Evolutionary conservation across 2,113 vertebrate species (phyloP), one percentile per base, ranked within the genome.

Genomic region (Taurulus bubalis): DNA sequence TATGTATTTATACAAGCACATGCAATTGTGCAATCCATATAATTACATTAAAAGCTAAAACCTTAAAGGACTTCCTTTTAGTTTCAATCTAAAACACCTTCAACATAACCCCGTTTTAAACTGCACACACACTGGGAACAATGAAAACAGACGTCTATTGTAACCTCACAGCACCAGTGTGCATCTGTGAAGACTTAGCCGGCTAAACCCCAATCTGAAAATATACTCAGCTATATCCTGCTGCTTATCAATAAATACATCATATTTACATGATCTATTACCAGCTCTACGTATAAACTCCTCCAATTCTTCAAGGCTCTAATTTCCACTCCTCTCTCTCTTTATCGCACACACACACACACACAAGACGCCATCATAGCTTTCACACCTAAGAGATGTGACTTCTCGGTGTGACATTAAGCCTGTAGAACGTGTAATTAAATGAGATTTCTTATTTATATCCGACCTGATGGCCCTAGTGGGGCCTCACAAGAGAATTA

Each of bases 381-480:
- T 68, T 85, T 85, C 70, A 73, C 82, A 90, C 84, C 77, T 85
- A 56, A 60, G 47, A 71, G 38, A 80, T 56, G 68, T 65, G 83
- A 78, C 71, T 67, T 82, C 7, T 70, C 75, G 80, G 73, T 73
- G 47, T 77, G 72, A 89, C 74, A 58, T 88, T 71, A 84, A 82
- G 77, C 71, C 76, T 75, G 81, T 86, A 90, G 80, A 89, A 71
- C 80, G 78, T 45, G 34, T 72, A 62, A 85, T 89, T 85, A 88
- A 92, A 88, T 78, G 42, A 79, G 80, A 85, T 86, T 90, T 90
- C 70, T 77, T 87, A 90, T 92, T 92, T 86, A 83, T 86, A 93
- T 89, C 87, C 84, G 84, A 89, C 81, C 81, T 66, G 64, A 58
- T 45, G 78, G 71, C n/a, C 65, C 30, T 64, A 4, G 11, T 78